Percentiles rank a stretch among this genome's conserved stretches.
These are phyloP conservation scores for Tylochromis polylepis DNA, from an alignment of 2,113 vertebrate species.

Conservation along the genomic window DNA sequence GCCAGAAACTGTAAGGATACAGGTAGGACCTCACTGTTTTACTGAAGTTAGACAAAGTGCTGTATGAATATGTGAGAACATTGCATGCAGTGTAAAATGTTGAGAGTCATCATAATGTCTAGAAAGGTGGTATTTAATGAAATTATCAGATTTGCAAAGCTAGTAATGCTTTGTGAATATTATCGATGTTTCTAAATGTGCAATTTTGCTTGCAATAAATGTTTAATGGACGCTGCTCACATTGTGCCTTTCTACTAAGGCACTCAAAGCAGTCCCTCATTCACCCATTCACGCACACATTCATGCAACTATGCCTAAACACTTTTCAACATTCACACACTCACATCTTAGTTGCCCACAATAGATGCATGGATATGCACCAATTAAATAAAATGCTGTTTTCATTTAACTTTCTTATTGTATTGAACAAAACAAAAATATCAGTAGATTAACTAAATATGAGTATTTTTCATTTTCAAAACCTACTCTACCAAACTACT, in stretches of 20 bases:
- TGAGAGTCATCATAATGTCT: neutral
- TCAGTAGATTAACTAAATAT: neutral
- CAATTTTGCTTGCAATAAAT: neutral
- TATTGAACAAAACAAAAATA: neutral
- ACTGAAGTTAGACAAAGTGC: neutral
- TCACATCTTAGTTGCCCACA: neutral
- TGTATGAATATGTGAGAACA: fast-evolving
- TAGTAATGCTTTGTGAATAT: neutral
- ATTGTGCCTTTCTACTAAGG: neutral
- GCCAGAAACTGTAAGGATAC: slow-evolving; percentile 34
- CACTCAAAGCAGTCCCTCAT: neutral
- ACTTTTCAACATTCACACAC: neutral
- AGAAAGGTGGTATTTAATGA: neutral
- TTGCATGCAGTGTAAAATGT: neutral
- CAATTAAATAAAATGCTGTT: neutral
- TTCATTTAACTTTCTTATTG: neutral
- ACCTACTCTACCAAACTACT: neutral
- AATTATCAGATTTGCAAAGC: neutral
- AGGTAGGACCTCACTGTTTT: slow-evolving; percentile 61
- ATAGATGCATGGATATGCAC: neutral
- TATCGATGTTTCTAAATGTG: neutral
- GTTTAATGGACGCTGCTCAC: neutral
- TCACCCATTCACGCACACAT: neutral
- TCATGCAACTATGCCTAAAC: neutral
- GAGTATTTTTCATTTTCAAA: neutral